Conservation (phyloP, 2,113 vertebrate genomes). For the human (Homo sapiens) region GRCh38 chrX:118562501-118563000, state of each 20-base stretch:
- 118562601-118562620: neutral
- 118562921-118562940: neutral
- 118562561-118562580: neutral
- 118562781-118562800: conserved; percentile 14
- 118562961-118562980: neutral
- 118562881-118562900: neutral
- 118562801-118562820: neutral
- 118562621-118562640: neutral
- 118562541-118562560: neutral
- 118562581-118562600: neutral
- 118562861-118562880: neutral
- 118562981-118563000: neutral
- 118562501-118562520: neutral
- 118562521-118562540: neutral
- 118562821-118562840: neutral
- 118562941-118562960: neutral
- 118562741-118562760: conserved; percentile 35
- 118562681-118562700: neutral
- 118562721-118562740: neutral
- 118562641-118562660: neutral
- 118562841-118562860: neutral
- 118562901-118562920: neutral
- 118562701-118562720: neutral
- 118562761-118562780: neutral
- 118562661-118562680: neutral